These are phyloP conservation scores for Mareca strepera DNA, from an alignment of 2,797 vertebrate species.

Conservation along the genomic window DNA sequence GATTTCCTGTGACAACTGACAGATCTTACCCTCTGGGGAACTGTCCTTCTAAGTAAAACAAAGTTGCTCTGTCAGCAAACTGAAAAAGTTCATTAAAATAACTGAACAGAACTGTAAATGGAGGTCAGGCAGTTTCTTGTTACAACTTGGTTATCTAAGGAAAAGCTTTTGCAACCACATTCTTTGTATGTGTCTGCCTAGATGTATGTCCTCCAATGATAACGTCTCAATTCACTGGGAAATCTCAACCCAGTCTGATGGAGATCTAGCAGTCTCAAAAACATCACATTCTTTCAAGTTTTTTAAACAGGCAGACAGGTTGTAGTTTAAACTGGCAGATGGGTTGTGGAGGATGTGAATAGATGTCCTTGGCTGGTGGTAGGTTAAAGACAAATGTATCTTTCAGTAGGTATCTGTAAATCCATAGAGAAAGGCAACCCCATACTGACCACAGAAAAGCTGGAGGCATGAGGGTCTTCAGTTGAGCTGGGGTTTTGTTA, in stretches of 20 bases:
- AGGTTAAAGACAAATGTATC: neutral
- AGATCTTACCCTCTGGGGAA: slow-evolving; percentile 1
- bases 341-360: neutral
- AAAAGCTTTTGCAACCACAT: neutral
- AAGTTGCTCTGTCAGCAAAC: slow-evolving; percentile 38
- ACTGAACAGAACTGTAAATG: slow-evolving; percentile 3
- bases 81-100: slow-evolving; percentile 14
- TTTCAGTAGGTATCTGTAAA: neutral
- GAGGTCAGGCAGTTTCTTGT: neutral
- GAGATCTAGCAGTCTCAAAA: neutral
- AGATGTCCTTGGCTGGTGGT: neutral
- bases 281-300: neutral
- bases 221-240: neutral
- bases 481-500: neutral
- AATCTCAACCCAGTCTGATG: neutral
- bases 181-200: neutral
- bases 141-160: neutral
- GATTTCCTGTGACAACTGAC: slow-evolving; percentile 1
- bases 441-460: accelerated
- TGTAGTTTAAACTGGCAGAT: neutral
- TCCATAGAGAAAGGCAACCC: accelerated
- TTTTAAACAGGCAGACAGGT: neutral
- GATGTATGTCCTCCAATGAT: neutral
- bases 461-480: accelerated
- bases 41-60: neutral